Conservation (phyloP, 1,140 invertebrate genomes). For the Helicoverpa armigera region DNA sequence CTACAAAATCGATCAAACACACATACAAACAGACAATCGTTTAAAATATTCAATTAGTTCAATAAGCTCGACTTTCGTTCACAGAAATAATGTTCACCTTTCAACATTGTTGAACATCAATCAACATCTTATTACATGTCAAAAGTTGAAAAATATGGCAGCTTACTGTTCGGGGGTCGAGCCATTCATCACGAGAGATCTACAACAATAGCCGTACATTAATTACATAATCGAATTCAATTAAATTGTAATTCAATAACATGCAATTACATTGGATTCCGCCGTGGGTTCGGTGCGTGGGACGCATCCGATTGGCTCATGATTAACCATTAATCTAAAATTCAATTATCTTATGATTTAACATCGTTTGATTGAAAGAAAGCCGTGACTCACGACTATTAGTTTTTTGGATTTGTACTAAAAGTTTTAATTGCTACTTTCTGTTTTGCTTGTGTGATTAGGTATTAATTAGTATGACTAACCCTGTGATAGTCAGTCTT, state of each 20-base stretch:
- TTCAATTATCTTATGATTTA: conserved; percentile 70
- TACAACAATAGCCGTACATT: conserved; percentile 63
- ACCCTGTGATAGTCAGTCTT: too few species aligned
- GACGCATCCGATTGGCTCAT: conserved; percentile 57
- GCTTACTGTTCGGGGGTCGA: conserved; percentile 56
- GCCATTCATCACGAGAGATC: conserved; percentile 61
- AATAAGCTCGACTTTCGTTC: conserved; percentile 32
- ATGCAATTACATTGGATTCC: conserved; percentile 69
- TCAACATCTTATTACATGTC: conserved; percentile 70
- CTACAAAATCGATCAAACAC: conserved; percentile 41
- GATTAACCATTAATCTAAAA: conserved; percentile 82
- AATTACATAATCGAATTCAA: conserved; percentile 82
- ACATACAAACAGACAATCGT: conserved; percentile 22
- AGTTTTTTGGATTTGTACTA: conserved; percentile 53
- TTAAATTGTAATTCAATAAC: conserved; percentile 85
- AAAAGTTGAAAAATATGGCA: conserved; percentile 72
- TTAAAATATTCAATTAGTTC: conserved; percentile 44
- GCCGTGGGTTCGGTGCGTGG: conserved; percentile 69
- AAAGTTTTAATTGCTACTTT: conserved; percentile 41
- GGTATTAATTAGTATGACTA: too few species aligned
- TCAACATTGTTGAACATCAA: conserved; percentile 72
- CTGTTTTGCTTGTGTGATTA: conserved; percentile 20
- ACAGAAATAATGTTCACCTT: conserved; percentile 62
- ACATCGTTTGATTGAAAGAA: conserved; percentile 56
- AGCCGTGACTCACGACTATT: conserved; percentile 60